phyloP scores from a whole-genome alignment of 2,888 invertebrate species.

The Drosophila nr. medialis region DNA sequence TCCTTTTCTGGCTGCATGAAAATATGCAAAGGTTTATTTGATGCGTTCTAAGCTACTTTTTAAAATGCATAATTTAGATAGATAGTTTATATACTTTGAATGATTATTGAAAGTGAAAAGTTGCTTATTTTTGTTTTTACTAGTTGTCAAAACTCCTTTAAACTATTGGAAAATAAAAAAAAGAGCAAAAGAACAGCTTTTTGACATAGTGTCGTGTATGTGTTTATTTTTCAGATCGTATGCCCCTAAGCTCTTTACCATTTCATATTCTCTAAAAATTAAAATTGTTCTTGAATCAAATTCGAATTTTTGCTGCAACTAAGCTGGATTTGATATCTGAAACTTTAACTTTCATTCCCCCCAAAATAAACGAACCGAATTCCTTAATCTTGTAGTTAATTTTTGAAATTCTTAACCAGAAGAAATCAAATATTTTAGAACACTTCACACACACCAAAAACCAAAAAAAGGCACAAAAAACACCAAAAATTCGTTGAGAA shows the following conservation, averaged over 20 bases:
- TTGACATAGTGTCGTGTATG: too few species aligned
- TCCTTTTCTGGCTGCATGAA: not conserved
- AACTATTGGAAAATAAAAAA: not conserved
- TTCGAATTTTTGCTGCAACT: not conserved
- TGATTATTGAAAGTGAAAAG: not conserved
- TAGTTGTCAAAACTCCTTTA: not conserved
- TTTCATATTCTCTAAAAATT: not conserved
- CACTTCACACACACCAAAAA: not conserved
- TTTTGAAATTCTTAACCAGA: not conserved
- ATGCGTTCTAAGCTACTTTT: not conserved
- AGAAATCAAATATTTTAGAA: not conserved
- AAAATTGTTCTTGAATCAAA: not conserved
- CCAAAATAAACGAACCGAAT: not conserved
- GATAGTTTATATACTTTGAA: not conserved
- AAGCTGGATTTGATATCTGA: not conserved
- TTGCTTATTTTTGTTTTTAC: not conserved
- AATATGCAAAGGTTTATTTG: not conserved
- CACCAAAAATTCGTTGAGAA: conserved; percentile 52
- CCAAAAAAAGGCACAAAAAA: not conserved
- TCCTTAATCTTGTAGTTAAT: not conserved
- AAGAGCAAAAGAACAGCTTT: too few species aligned
- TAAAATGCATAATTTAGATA: not conserved
- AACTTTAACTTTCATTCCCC: not conserved
- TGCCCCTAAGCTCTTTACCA: too few species aligned
- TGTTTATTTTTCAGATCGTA: too few species aligned